phyloP scores from a whole-genome alignment of 2,888 invertebrate species.

The Sarcophaga variegata region DNA sequence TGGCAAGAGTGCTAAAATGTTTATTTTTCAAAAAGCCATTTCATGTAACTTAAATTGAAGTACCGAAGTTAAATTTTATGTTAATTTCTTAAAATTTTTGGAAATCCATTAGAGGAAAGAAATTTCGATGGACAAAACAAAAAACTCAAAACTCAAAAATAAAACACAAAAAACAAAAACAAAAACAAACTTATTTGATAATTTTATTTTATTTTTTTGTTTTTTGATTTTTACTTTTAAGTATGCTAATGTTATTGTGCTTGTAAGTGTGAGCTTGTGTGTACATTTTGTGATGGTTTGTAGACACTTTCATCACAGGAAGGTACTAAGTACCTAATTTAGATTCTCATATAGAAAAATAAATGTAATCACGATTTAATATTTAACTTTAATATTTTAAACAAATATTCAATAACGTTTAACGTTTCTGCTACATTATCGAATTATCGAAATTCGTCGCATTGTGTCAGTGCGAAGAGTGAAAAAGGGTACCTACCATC shows the following conservation, averaged over 20 bases:
- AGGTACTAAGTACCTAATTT: constrained; percentile 25
- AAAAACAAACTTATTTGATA: constrained; percentile 41
- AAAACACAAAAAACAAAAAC: constrained; percentile 16
- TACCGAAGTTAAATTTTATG: constrained; percentile 50
- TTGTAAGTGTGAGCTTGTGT: neutral
- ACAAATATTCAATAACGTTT: constrained; percentile 74
- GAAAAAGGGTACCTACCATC: neutral
- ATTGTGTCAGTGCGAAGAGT: constrained; percentile 13
- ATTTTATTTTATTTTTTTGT: constrained; percentile 5
- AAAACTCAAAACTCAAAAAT: neutral
- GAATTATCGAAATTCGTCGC: constrained; percentile 58
- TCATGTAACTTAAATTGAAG: constrained; percentile 65
- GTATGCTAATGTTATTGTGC: neutral
- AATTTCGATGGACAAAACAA: constrained; percentile 21
- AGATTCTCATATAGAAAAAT: constrained; percentile 36
- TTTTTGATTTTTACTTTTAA: neutral
- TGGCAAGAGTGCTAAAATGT: constrained; percentile 39
- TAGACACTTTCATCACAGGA: constrained; percentile 22
- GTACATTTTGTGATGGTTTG: neutral
- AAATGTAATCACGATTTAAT: constrained; percentile 54
- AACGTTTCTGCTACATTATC: neutral
- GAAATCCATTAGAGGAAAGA: constrained; percentile 56
- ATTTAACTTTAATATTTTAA: constrained; percentile 78
- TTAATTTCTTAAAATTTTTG: constrained; percentile 55
- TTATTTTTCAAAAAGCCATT: constrained; percentile 68